Conservation (phyloP, 2,113 vertebrate species). For the Motacilla alba region DNA sequence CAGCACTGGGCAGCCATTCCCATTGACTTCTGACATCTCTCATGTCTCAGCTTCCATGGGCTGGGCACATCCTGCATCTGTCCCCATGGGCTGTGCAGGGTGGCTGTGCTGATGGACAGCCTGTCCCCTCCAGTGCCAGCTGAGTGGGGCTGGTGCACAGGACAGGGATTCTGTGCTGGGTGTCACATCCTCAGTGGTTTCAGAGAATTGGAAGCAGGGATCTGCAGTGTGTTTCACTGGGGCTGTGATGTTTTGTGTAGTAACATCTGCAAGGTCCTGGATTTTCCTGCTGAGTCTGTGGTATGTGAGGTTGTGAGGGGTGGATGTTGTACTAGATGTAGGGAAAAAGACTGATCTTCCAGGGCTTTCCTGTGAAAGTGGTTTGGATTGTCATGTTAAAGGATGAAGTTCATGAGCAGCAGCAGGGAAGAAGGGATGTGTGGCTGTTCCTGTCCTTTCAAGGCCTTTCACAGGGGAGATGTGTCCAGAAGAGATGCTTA, state of each 20-base stretch:
- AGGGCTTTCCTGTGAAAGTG: rapidly evolving
- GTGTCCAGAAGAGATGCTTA: neutral
- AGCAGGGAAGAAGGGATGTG: neutral
- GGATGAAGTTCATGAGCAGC: neutral
- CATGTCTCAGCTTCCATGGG: neutral
- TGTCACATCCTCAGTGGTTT: no score
- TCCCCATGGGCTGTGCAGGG: neutral
- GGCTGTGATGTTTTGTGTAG: neutral
- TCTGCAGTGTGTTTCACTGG: neutral
- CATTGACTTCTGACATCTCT: neutral
- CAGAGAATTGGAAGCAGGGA: no score
- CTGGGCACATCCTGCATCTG: neutral
- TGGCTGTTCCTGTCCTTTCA: neutral
- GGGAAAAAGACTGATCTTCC: neutral
- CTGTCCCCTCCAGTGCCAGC: neutral
- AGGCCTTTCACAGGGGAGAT: neutral
- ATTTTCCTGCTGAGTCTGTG: neutral
- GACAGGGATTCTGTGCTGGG: neutral
- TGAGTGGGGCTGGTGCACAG: neutral
- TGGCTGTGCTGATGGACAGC: neutral
- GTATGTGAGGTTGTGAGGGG: neutral
- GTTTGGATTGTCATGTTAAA: rapidly evolving
- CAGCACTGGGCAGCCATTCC: neutral
- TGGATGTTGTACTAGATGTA: neutral
- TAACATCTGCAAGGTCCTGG: neutral